A percentile compares a stretch with the other conserved stretches of the same genome.
These are phyloP conservation scores for Gryllus longicercus DNA, from an alignment of 2,888 invertebrate genomes.

Conservation along the genomic window DNA sequence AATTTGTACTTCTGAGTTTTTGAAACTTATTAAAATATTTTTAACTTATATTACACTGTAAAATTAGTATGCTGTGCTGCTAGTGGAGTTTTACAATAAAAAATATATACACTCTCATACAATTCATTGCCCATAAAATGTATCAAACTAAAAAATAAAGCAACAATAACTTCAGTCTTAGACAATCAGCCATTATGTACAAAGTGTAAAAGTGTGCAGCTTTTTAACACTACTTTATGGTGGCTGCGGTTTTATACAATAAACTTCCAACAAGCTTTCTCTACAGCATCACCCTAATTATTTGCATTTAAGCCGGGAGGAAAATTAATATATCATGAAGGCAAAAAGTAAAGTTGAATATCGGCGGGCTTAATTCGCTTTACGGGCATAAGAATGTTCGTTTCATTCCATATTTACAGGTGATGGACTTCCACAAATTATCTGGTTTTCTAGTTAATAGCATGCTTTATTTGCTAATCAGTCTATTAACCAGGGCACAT, in stretches of 20 bases:
- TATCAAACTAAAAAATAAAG: neutral
- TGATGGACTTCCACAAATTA: no score
- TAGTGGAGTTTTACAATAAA: neutral
- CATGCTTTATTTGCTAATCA: neutral
- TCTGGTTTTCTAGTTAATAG: neutral
- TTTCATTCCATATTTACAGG: no score
- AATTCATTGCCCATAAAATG: neutral
- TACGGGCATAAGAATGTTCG: no score
- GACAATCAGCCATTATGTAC: neutral
- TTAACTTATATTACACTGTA: conserved; percentile 5
- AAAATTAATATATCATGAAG: no score
- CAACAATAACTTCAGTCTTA: neutral
- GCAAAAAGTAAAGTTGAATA: neutral
- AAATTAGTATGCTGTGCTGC: neutral
- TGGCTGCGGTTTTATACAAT: neutral
- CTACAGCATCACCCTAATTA: neutral
- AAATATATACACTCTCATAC: neutral
- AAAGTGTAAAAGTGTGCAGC: conserved; percentile 3
- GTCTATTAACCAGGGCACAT: neutral
- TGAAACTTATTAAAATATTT: conserved; percentile 1
- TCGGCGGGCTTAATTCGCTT: neutral
- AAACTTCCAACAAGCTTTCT: neutral
- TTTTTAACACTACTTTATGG: neutral
- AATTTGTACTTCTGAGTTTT: conserved; percentile 4
- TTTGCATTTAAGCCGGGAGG: neutral